phyloP scores from a whole-genome alignment of 2,888 invertebrate genomes.

The Diaphora mendica region DNA sequence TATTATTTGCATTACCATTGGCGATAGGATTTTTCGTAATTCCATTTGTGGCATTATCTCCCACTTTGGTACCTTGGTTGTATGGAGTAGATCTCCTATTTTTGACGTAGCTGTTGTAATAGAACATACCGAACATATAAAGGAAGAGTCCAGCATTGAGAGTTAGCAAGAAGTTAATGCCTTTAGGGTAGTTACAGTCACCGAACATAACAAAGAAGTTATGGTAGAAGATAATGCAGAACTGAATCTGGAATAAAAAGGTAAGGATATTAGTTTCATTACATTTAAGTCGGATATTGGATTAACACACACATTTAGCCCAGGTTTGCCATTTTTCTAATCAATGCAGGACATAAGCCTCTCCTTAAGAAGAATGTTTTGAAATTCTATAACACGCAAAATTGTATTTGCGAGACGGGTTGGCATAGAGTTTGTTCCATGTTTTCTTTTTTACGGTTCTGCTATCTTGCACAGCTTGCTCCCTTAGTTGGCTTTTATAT shows the following conservation, averaged over 20 bases:
- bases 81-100: conserved; percentile 36
- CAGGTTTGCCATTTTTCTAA: neutral
- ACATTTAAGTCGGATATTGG: neutral
- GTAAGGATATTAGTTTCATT: neutral
- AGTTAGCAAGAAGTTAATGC: conserved; percentile 88
- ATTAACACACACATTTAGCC: neutral
- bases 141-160: conserved; percentile 90
- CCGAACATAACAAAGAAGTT: conserved; percentile 88
- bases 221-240: conserved; percentile 91
- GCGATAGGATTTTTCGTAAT: conserved; percentile 1
- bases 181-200: conserved; percentile 90
- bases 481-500: too few species aligned
- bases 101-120: conserved; percentile 88
- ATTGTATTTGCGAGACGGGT: too few species aligned
- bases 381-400: too few species aligned
- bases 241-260: conserved; percentile 83
- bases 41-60: neutral
- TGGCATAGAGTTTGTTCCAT: too few species aligned
- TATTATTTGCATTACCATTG: conserved; percentile 15
- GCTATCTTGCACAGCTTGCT: too few species aligned
- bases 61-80: conserved; percentile 7
- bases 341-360: too few species aligned
- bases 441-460: too few species aligned
- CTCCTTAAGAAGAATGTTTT: too few species aligned
- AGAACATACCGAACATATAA: conserved; percentile 93